Evolutionary conservation across 2,797 vertebrate genomes (phyloP), one percentile per base, ranked within the genome.

Genomic region (Threskiornis aethiopicus): DNA sequence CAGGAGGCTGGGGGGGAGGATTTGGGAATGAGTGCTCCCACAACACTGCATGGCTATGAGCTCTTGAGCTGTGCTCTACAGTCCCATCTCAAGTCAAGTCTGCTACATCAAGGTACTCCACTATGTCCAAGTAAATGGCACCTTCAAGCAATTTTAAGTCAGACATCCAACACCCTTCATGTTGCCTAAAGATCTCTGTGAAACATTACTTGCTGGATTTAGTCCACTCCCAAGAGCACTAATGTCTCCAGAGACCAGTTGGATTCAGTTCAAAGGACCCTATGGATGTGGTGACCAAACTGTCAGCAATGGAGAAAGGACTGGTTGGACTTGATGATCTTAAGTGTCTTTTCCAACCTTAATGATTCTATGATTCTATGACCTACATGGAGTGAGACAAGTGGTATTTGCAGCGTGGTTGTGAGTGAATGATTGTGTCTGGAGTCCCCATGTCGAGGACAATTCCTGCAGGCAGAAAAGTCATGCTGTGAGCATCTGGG

Each of bases 331-430:
- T 39, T 39, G 37, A 39, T 39, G 37, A 39, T 39, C 37, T 39
- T 39, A 39, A 39, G 37, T 9, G 37, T 39, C 37, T 39, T 39
- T 39, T 39, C 37, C 37, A 39, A 39, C 37, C 37, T 39, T 39
- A 39, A 39, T 39, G 37, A 39, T 39, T 39, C 37, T 39, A 39
- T 39, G 37, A 39, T 39, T 39, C 37, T 39, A 39, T 39, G 37
- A 39, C 35, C 13, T n/a, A 26, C 15, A 49, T 57, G n/a, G 37
- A 57, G 22, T 0, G 6, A 66, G 37, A 7, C 0, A 1, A 55
- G 15, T 21, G 64, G 54, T 31, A 37, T 21, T 26, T 31, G 47
- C 17, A 24, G 4, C 1, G 0, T 28, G 54, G 29, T 1, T 49
- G 33, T 33, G 41, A 52, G 58, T 8, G 73, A 73, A 20, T 25